Percentiles rank a stretch among this genome's conserved stretches.
These are phyloP conservation scores for Drosophila yakuba DNA, from an alignment of 1,140 invertebrate genomes.

Conservation along the genomic window DNA sequence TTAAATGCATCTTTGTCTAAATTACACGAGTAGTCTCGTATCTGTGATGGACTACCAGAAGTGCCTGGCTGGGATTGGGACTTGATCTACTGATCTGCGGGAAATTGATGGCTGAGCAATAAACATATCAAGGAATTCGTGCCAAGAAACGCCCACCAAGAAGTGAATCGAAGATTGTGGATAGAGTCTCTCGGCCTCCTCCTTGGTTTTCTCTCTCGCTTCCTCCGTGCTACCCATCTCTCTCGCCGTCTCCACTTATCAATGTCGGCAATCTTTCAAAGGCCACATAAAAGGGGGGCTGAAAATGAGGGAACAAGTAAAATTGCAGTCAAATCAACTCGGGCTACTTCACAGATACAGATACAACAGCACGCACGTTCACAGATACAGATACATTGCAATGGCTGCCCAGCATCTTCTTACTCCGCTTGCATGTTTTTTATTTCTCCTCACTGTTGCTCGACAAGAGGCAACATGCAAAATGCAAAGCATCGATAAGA, in stretches of 20 bases:
- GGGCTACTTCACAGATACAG: conserved; percentile 47
- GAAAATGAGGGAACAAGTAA: conserved; percentile 44
- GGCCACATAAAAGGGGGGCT: conserved; percentile 19
- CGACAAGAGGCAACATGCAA: conserved; percentile 80
- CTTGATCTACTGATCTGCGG: conserved; percentile 23
- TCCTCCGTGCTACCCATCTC: conserved; percentile 8
- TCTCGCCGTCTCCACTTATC: conserved; percentile 51
- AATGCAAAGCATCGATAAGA: conserved; percentile 83
- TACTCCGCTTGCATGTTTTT: not conserved
- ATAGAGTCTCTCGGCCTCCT: conserved; percentile 2
- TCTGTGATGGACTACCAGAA: conserved; percentile 34
- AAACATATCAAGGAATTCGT: conserved; percentile 61
- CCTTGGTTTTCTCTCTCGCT: not conserved
- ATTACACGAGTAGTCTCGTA: conserved; percentile 16
- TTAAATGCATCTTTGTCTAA: conserved; percentile 29
- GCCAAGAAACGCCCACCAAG: conserved; percentile 54
- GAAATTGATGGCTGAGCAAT: conserved; percentile 39
- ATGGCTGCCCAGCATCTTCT: conserved; percentile 63
- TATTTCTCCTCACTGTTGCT: conserved; percentile 59
- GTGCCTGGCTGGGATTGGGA: conserved; percentile 1
- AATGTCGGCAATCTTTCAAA: conserved; percentile 76
- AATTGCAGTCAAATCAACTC: conserved; percentile 60
- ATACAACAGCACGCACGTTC: conserved; percentile 27
- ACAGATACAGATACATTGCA: conserved; percentile 42
- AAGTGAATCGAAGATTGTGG: conserved; percentile 7